Conservation (phyloP, 2,888 invertebrate species). For the Sminthurides aquaticus region DNA sequence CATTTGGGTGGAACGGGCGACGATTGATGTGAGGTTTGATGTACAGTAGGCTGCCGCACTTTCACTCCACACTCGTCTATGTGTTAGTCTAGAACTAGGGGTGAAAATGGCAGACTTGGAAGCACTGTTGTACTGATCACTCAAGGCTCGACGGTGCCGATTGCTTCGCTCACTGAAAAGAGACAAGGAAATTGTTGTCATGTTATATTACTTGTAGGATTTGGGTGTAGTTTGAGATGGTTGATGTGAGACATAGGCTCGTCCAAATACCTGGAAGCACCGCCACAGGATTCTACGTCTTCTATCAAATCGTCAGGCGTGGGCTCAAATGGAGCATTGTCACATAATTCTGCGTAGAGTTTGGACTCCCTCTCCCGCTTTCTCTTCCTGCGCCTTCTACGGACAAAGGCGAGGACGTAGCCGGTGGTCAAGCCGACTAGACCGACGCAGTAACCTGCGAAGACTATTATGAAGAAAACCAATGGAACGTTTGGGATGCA, state of each 20-base stretch:
- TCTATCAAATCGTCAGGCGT: conserved; percentile 25
- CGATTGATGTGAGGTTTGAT: conserved; percentile 22
- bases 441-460: conserved; percentile 42
- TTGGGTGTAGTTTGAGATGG: no score
- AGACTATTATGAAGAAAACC: conserved; percentile 43
- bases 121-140: conserved; percentile 29
- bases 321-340: conserved; percentile 26
- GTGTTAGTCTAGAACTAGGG: conserved; percentile 22
- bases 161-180: conserved; percentile 20
- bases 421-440: conserved; percentile 42
- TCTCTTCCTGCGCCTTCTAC: conserved; percentile 26
- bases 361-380: conserved; percentile 23
- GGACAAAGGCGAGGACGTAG: conserved; percentile 40
- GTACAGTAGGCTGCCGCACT: conserved; percentile 24
- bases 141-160: conserved; percentile 24
- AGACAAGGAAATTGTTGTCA: neutral
- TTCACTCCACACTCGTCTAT: conserved; percentile 26
- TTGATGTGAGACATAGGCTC: no score
- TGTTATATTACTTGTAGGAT: conserved; percentile 4
- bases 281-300: conserved; percentile 21
- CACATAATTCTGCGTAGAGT: conserved; percentile 23
- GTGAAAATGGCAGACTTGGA: conserved; percentile 21
- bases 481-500: conserved; percentile 44
- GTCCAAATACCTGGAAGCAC: conserved; percentile 19
- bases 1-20: conserved; percentile 17